These are phyloP conservation scores for Scomber scombrus DNA, from an alignment of 2,113 vertebrate species.

Conservation along the genomic window DNA sequence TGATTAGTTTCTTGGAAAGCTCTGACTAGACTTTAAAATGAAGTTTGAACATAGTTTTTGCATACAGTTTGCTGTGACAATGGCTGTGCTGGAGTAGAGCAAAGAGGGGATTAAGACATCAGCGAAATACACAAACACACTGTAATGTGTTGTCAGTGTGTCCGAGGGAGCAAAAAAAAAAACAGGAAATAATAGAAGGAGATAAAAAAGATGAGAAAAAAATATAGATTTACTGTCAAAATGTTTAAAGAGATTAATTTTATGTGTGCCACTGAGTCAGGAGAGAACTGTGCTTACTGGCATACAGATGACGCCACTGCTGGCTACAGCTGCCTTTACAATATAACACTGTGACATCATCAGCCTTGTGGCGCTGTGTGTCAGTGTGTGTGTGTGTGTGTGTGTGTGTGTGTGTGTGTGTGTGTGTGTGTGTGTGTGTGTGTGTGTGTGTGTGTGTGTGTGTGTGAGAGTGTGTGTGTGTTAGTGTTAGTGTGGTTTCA, in stretches of 20 bases:
- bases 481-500: slow-evolving; percentile 6
- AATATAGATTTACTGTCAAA: slow-evolving; percentile 19
- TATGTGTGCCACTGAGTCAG: slow-evolving; percentile 33
- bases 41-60: neutral
- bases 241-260: slow-evolving; percentile 34
- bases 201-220: slow-evolving; percentile 13
- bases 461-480: slow-evolving; percentile 12
- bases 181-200: neutral
- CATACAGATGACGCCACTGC: slow-evolving; percentile 24
- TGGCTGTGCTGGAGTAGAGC: neutral
- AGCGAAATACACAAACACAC: slow-evolving; percentile 30
- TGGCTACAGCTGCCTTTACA: slow-evolving; percentile 41
- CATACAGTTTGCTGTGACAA: slow-evolving; percentile 22
- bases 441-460: slow-evolving; percentile 8
- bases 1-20: slow-evolving; percentile 8
- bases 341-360: slow-evolving; percentile 53
- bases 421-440: slow-evolving; percentile 8
- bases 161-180: slow-evolving; percentile 9
- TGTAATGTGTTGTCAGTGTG: slow-evolving; percentile 3
- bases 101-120: slow-evolving; percentile 37
- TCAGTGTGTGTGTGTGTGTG: slow-evolving; percentile 9
- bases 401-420: slow-evolving; percentile 11
- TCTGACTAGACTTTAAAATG: slow-evolving; percentile 6
- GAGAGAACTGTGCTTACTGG: slow-evolving; percentile 17
- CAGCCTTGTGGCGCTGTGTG: slow-evolving; percentile 12